Conservation (phyloP, 2,113 vertebrate species). For the Salvator merianae region DNA sequence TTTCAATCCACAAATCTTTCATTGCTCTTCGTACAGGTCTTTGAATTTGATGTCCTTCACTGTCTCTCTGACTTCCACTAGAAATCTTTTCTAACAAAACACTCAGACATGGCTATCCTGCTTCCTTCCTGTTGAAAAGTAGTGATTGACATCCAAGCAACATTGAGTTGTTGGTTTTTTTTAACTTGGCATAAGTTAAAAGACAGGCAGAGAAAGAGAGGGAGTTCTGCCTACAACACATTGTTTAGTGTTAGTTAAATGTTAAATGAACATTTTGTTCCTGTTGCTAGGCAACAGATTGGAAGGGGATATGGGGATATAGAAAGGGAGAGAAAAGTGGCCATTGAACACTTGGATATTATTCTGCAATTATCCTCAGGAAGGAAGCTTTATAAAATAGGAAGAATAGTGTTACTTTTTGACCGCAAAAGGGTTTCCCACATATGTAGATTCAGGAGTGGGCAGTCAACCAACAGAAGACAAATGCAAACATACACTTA, state of each 20-base stretch:
- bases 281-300: conserved; percentile 22
- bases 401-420: conserved; percentile 9
- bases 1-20: neutral
- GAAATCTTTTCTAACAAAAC: neutral
- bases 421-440: conserved; percentile 3
- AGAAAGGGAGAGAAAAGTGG: neutral
- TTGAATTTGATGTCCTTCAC: neutral
- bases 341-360: conserved; percentile 26
- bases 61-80: neutral
- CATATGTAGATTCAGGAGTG: neutral
- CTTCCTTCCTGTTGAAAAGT: conserved; percentile 26
- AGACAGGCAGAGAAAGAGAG: conserved; percentile 6
- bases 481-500: conserved; percentile 8
- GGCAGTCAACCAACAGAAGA: conserved; percentile 1
- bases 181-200: conserved; percentile 15
- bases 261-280: conserved; percentile 39
- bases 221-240: conserved; percentile 3
- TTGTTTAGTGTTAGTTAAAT: conserved; percentile 33
- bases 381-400: conserved; percentile 22
- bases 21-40: neutral
- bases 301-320: neutral
- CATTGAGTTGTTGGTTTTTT: neutral
- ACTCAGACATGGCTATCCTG: neutral
- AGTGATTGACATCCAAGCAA: neutral
- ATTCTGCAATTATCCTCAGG: conserved; percentile 32